phyloP scores from a whole-genome alignment of 1,140 invertebrate genomes.

The Drosophila ficusphila region DNA sequence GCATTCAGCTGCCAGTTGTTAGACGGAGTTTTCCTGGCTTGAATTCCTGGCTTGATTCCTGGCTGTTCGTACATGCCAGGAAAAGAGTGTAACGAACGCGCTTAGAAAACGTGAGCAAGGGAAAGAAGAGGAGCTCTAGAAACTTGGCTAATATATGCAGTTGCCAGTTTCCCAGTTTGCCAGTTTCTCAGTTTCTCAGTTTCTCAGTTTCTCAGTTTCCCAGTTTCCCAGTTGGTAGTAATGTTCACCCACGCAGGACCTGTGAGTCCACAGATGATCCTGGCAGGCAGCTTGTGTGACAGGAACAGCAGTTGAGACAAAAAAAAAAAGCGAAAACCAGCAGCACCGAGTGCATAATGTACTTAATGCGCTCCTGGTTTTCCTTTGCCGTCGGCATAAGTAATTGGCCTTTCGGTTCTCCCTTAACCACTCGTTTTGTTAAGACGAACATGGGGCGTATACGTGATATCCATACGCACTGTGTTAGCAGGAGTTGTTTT shows the following conservation, averaged over 20 bases:
- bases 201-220: no score
- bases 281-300: slow-evolving; percentile 2
- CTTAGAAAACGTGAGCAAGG: background rate
- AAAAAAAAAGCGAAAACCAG: background rate
- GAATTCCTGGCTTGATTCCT: background rate
- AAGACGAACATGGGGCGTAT: background rate
- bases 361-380: slow-evolving; percentile 16
- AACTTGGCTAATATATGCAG: slow-evolving; percentile 43
- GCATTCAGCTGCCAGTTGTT: background rate
- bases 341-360: slow-evolving; percentile 28
- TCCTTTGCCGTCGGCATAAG: slow-evolving; percentile 9
- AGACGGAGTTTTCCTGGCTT: background rate
- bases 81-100: slow-evolving; percentile 14
- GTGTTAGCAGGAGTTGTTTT: no score
- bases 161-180: no score
- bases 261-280: slow-evolving; percentile 12
- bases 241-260: background rate
- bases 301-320: slow-evolving; percentile 1
- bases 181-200: no score
- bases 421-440: background rate
- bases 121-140: background rate
- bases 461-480: background rate
- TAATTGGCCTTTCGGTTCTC: slow-evolving; percentile 11
- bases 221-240: background rate
- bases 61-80: background rate